Conservation (phyloP, 1,140 invertebrate species). For the Drosophila melanogaster region Release_6_plus_ISO1_MT NT_033777.3:17883501-17884000, state of each 20-base stretch:
- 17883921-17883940: slow-evolving; percentile 72
- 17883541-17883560: slow-evolving; percentile 75
- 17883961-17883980: slow-evolving; percentile 79
- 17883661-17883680: slow-evolving; percentile 74
- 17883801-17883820: slow-evolving; percentile 83
- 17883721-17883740: slow-evolving; percentile 80
- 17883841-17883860: slow-evolving; percentile 66
- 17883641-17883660: slow-evolving; percentile 73
- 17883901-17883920: slow-evolving; percentile 75
- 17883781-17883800: slow-evolving; percentile 71
- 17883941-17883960: slow-evolving; percentile 61
- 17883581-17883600: slow-evolving; percentile 69
- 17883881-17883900: slow-evolving; percentile 77
- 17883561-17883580: slow-evolving; percentile 80
- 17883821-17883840: slow-evolving; percentile 78
- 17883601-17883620: slow-evolving; percentile 77
- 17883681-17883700: slow-evolving; percentile 66
- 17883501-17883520: slow-evolving; percentile 82
- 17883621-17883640: slow-evolving; percentile 78
- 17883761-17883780: slow-evolving; percentile 73
- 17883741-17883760: slow-evolving; percentile 80
- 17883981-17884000: slow-evolving; percentile 83
- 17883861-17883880: slow-evolving; percentile 81
- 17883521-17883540: slow-evolving; percentile 78
- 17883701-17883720: slow-evolving; percentile 68